phyloP scores from a whole-genome alignment of 2,888 invertebrate species.

The Autographa gamma region DNA sequence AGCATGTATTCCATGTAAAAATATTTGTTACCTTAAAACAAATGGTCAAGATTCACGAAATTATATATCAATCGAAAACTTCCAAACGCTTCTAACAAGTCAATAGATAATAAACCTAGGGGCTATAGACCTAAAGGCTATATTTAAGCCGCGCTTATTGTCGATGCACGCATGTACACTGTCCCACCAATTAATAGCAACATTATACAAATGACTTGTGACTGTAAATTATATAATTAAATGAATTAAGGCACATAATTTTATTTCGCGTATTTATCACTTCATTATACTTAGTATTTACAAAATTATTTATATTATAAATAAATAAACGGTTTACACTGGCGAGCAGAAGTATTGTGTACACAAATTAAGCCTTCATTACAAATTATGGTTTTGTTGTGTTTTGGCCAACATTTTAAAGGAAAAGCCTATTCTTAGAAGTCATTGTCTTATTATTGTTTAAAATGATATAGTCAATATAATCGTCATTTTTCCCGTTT shows the following conservation, averaged over 20 bases:
- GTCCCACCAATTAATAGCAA: conserved; percentile 40
- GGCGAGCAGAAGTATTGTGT: conserved; percentile 30
- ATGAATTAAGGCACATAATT: conserved; percentile 78
- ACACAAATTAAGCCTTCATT: background rate
- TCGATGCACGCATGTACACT: conserved; percentile 40
- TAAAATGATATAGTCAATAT: too few species aligned
- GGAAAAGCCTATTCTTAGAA: too few species aligned
- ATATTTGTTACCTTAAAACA: too few species aligned
- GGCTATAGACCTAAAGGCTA: conserved; percentile 2
- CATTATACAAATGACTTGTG: conserved; percentile 47
- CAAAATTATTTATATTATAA: conserved; percentile 69
- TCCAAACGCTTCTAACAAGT: conserved; percentile 1
- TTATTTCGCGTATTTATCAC: conserved; percentile 73
- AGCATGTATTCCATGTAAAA: too few species aligned
- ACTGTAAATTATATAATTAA: conserved; percentile 58
- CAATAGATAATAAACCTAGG: conserved; percentile 7
- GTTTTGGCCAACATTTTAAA: background rate
- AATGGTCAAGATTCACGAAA: too few species aligned
- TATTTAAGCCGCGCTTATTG: conserved; percentile 6
- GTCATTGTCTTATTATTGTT: too few species aligned
- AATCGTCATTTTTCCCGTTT: too few species aligned
- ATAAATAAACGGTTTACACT: conserved; percentile 67
- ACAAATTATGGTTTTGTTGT: background rate
- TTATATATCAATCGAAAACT: too few species aligned
- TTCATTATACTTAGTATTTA: conserved; percentile 76